Conservation (phyloP, 2,888 invertebrate genomes). For the Camponotus fellah region DNA sequence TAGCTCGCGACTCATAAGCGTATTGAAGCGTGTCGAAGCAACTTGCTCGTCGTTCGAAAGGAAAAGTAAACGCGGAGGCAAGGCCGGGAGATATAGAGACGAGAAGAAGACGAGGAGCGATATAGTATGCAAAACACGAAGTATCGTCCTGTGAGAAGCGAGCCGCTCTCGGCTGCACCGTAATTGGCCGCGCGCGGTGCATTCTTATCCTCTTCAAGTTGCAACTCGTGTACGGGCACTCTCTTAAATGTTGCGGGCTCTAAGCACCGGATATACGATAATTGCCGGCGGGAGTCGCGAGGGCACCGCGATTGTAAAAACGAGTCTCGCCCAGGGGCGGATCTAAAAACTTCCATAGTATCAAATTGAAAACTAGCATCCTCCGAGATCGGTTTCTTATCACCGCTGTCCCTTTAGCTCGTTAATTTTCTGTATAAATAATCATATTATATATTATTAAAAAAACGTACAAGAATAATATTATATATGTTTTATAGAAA, state of each 20-base stretch:
- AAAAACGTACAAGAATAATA: background rate
- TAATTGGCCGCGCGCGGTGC: conserved; percentile 72
- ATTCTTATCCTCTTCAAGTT: conserved; percentile 69
- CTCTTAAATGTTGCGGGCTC: conserved; percentile 68
- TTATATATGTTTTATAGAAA: background rate
- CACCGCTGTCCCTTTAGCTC: background rate
- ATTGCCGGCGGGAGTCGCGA: conserved; percentile 68
- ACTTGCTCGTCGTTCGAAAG: conserved; percentile 45
- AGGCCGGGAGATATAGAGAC: conserved; percentile 61
- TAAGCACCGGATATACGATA: conserved; percentile 76
- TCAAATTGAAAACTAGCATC: conserved; percentile 4
- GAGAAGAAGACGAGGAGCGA: conserved; percentile 41
- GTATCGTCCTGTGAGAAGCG: conserved; percentile 68
- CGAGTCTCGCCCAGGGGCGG: conserved; percentile 27
- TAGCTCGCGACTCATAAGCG: conserved; percentile 52
- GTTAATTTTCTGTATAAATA: background rate
- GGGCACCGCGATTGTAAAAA: conserved; percentile 66
- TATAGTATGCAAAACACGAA: conserved; percentile 69
- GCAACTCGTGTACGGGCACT: conserved; percentile 45
- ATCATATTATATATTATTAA: background rate
- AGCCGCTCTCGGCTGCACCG: conserved; percentile 63
- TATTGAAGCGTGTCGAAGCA: conserved; percentile 51
- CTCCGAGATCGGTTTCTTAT: background rate
- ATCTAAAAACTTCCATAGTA: background rate
- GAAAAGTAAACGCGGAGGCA: conserved; percentile 46